These are phyloP conservation scores for Neelides sp. DNA, from an alignment of 1,140 invertebrate species.

Conservation along the genomic window DNA sequence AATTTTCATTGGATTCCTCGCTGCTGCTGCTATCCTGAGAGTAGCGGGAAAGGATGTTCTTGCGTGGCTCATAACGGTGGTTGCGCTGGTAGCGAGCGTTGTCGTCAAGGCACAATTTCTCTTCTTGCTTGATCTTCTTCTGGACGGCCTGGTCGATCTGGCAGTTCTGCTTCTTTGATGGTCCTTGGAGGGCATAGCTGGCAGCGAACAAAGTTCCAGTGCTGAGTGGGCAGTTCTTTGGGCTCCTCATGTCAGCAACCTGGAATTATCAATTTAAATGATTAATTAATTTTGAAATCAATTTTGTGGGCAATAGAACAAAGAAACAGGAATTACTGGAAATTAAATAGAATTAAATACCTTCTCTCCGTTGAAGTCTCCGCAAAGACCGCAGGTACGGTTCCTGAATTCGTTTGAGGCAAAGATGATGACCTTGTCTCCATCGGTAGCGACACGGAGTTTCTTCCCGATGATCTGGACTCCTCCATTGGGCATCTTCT, in stretches of 20 bases:
- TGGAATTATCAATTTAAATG: not conserved
- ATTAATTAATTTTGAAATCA: not conserved
- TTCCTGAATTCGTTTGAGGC: constrained; percentile 14
- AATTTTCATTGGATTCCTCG: too few species aligned
- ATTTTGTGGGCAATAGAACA: not conserved
- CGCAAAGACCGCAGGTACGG: constrained; percentile 27
- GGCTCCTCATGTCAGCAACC: constrained; percentile 25
- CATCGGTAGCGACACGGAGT: constrained; percentile 22
- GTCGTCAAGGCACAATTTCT: not conserved
- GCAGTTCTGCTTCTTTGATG: constrained; percentile 11
- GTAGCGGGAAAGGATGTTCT: too few species aligned
- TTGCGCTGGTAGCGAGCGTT: too few species aligned
- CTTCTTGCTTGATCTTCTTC: constrained; percentile 21
- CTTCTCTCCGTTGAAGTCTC: constrained; percentile 26
- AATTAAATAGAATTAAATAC: not conserved
- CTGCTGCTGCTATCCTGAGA: too few species aligned
- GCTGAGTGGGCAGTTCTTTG: constrained; percentile 23
- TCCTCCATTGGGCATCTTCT: constrained; percentile 21
- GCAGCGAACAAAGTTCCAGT: constrained; percentile 24
- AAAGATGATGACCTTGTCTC: constrained; percentile 17
- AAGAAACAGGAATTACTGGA: not conserved
- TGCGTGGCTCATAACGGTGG: too few species aligned
- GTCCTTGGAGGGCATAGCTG: constrained; percentile 15
- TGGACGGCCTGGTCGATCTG: constrained; percentile 11
- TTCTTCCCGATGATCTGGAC: constrained; percentile 20